Conservation (phyloP, 2,888 invertebrate species). For the Cosmia pyralina region DNA sequence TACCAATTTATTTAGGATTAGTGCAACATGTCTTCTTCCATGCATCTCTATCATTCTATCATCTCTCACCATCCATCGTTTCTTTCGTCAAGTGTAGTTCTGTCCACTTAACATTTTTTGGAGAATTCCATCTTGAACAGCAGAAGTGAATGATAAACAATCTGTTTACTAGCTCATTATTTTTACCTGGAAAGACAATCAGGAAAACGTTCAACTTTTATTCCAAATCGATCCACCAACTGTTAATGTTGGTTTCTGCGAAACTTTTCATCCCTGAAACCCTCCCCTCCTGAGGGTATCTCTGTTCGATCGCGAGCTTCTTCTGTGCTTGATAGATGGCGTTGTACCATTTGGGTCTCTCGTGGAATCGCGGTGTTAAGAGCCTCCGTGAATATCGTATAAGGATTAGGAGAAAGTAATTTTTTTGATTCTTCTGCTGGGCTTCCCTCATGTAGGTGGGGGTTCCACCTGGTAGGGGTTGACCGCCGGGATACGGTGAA, state of each 20-base stretch:
- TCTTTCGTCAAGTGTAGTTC: neutral
- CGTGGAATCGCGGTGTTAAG: too few relatives aligned
- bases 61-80: neutral
- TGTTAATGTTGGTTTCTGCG: neutral
- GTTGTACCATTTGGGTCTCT: too few relatives aligned
- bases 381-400: too few relatives aligned
- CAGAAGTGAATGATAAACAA: neutral
- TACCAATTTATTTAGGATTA: neutral
- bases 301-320: too few relatives aligned
- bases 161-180: neutral
- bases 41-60: neutral
- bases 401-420: too few relatives aligned
- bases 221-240: constrained; percentile 15
- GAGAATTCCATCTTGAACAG: neutral
- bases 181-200: neutral
- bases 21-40: neutral
- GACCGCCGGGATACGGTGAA: too few relatives aligned
- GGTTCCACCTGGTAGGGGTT: too few relatives aligned
- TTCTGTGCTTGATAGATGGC: too few relatives aligned
- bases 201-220: neutral
- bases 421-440: too few relatives aligned
- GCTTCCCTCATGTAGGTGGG: too few relatives aligned
- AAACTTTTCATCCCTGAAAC: too few relatives aligned
- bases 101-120: neutral
- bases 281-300: too few relatives aligned